These are phyloP conservation scores for Chinchilla lanigera DNA, from an alignment of 2,113 vertebrate genomes.

Conservation along the genomic window DNA sequence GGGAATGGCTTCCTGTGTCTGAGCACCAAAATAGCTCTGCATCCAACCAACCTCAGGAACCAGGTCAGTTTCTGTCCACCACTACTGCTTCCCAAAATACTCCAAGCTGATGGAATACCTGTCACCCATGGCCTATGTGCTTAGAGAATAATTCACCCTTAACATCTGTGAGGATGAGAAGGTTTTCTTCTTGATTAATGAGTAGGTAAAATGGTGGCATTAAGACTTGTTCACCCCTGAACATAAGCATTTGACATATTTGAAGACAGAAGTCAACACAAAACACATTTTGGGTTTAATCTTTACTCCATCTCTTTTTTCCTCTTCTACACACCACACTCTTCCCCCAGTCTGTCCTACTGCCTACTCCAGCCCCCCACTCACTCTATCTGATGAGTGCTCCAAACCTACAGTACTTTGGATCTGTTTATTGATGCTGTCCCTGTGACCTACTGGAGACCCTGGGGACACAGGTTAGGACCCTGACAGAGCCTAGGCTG, in stretches of 20 bases:
- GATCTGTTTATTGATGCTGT: neutral
- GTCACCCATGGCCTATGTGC: neutral
- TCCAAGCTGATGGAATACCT: constrained; percentile 29
- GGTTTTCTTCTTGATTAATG: constrained; percentile 40
- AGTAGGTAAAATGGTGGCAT: neutral
- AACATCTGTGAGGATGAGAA: neutral
- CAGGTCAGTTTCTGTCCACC: neutral
- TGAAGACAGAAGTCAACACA: neutral
- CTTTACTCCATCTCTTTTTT: neutral
- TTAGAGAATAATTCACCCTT: neutral
- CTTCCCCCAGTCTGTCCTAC: neutral
- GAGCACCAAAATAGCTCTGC: neutral
- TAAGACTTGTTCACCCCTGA: neutral
- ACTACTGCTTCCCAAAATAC: constrained; percentile 39
- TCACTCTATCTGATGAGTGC: neutral
- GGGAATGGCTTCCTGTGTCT: neutral
- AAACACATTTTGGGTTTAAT: neutral
- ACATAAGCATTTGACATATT: neutral
- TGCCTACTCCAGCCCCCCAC: neutral
- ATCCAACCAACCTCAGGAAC: neutral
- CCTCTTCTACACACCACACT: neutral
- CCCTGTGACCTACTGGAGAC: neutral
- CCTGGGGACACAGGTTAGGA: neutral
- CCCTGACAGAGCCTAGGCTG: neutral
- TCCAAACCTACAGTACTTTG: neutral